A percentile compares a stretch with the other conserved stretches of the same genome.
phyloP scores from a whole-genome alignment of 2,797 vertebrate species.

The Dendrocincla fuliginosa region DNA sequence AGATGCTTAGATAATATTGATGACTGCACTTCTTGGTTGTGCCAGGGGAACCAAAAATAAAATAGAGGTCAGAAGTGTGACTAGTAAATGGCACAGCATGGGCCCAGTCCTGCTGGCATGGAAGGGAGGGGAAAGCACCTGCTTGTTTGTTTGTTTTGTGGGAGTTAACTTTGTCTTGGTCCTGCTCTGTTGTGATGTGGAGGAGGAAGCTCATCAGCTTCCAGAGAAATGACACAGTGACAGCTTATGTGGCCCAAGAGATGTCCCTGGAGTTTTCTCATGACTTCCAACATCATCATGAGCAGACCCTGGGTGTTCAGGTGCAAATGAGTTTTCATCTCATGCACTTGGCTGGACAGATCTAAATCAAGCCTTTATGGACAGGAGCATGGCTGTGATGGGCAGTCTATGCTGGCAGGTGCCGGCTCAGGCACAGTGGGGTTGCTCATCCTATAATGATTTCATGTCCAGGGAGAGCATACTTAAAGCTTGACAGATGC shows the following conservation, averaged over 20 bases:
- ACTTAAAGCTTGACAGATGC: background rate
- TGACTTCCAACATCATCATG: background rate
- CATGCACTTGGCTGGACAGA: background rate
- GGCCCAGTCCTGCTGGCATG: background rate
- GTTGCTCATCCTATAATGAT: background rate
- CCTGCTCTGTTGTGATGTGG: accelerated
- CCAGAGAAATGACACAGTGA: background rate
- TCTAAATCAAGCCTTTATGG: background rate
- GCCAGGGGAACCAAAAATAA: constrained; percentile 52
- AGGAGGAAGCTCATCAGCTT: background rate
- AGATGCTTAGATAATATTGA: constrained; percentile 65
- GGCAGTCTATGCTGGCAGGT: background rate
- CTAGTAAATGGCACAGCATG: background rate
- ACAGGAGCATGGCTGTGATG: background rate
- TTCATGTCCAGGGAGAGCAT: background rate
- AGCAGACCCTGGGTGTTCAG: background rate
- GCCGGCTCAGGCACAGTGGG: background rate
- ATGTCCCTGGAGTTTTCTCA: background rate
- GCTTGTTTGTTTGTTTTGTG: background rate
- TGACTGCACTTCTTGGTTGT: constrained; percentile 34
- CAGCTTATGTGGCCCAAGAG: background rate
- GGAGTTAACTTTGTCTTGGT: background rate
- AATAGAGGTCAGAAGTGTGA: constrained; percentile 47
- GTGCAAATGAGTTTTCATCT: background rate
- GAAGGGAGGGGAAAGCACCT: background rate